A percentile compares a stretch with the other conserved stretches of the same genome.
phyloP scores from a whole-genome alignment of 2,888 invertebrate species.

The Sesamia inferens region DNA sequence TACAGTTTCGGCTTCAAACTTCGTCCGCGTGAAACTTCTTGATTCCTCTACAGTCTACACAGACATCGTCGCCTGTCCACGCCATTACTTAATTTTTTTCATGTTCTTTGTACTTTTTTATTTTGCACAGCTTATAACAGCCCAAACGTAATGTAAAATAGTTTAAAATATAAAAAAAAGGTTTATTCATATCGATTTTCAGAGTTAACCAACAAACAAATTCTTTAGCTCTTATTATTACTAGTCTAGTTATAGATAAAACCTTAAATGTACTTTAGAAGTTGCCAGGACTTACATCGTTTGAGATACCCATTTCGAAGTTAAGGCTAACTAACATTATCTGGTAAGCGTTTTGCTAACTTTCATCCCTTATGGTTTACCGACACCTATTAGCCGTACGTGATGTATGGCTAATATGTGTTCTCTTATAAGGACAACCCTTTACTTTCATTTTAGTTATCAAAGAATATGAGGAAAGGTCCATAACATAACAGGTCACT shows the following conservation, averaged over 20 bases:
- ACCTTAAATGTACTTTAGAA: slow-evolving; percentile 19
- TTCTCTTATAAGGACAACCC: background rate
- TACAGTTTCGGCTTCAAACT: background rate
- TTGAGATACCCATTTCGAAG: slow-evolving; percentile 31
- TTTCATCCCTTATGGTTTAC: slow-evolving; percentile 43
- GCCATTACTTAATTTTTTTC: background rate
- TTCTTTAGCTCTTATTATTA: background rate
- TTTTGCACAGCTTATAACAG: background rate
- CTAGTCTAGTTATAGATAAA: background rate
- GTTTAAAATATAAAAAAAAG: no score
- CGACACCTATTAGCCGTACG: background rate
- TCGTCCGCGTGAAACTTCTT: background rate
- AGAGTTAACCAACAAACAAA: no score
- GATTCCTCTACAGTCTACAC: no score
- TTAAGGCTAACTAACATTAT: slow-evolving; percentile 16
- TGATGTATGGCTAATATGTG: background rate
- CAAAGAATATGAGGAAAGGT: no score
- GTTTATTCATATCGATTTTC: no score
- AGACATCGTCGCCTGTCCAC: background rate
- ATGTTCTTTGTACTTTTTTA: no score
- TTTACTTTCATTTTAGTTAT: background rate
- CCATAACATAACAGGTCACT: no score
- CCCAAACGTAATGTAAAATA: background rate
- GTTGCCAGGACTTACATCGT: slow-evolving; percentile 11
- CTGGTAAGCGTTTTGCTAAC: slow-evolving; percentile 36